Conservation (phyloP, 1,140 invertebrate species). For the Eumaeus atala region DNA sequence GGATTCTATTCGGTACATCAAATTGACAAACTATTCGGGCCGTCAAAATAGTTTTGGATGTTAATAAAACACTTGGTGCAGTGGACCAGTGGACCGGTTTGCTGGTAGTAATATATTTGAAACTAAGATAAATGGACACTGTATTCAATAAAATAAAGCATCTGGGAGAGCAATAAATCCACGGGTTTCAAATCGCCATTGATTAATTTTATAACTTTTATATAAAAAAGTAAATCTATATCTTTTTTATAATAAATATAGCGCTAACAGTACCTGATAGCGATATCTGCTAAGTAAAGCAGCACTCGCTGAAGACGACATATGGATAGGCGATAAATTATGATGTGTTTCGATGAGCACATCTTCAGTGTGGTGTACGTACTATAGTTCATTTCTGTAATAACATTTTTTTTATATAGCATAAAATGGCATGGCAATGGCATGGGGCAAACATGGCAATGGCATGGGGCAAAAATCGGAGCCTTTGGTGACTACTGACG, state of each 20-base stretch:
- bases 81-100: conserved; percentile 52
- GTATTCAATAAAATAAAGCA: conserved; percentile 39
- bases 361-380: too few relatives aligned
- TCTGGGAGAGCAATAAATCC: conserved; percentile 28
- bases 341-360: too few relatives aligned
- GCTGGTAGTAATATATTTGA: conserved; percentile 40
- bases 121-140: conserved; percentile 41
- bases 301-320: too few relatives aligned
- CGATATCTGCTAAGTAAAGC: too few relatives aligned
- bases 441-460: too few relatives aligned
- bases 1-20: not conserved
- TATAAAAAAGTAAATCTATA: conserved; percentile 5
- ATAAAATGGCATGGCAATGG: too few relatives aligned
- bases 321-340: too few relatives aligned
- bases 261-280: not conserved
- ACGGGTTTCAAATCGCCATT: conserved; percentile 33
- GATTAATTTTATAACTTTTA: conserved; percentile 25
- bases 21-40: conserved; percentile 27
- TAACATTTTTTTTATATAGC: too few relatives aligned
- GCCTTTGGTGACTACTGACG: too few relatives aligned
- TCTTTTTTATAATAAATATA: conserved; percentile 3
- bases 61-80: conserved; percentile 50
- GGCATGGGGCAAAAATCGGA: too few relatives aligned
- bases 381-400: too few relatives aligned
- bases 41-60: conserved; percentile 33